Evolutionary conservation across 2,113 vertebrate species (phyloP).

Genomic region (Apus apus): DNA sequence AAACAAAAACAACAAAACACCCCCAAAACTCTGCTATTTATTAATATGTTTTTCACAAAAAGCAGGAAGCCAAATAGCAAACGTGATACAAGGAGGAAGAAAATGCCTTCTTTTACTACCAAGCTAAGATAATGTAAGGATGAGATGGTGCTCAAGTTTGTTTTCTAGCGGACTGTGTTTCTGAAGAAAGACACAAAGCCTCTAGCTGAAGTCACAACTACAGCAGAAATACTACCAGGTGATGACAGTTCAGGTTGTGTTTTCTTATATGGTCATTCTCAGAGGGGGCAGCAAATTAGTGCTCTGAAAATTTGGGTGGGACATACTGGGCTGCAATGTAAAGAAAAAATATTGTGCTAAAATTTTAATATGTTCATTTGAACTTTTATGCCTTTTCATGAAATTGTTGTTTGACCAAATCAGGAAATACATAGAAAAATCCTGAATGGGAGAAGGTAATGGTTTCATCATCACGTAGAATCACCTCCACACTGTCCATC

Average conservation of each 20-base stretch:
- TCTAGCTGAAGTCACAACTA: neutral
- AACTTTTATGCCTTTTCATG: neutral
- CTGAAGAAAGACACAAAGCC: neutral
- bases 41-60: neutral
- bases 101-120: neutral
- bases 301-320: neutral
- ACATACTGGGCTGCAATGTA: neutral
- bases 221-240: neutral
- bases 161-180: neutral
- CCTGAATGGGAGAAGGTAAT: neutral
- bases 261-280: neutral
- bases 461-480: neutral
- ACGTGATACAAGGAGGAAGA: neutral
- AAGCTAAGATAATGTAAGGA: neutral
- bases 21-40: neutral
- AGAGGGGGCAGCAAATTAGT: neutral
- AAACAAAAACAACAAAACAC: too few species aligned
- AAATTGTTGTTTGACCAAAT: neutral
- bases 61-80: neutral
- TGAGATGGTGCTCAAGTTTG: neutral
- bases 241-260: neutral
- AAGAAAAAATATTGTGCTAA: neutral
- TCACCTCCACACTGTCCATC: fast-evolving
- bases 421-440: neutral
- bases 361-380: neutral